Conservation (phyloP, 2,113 vertebrate genomes). For the Mellivora capensis region DNA sequence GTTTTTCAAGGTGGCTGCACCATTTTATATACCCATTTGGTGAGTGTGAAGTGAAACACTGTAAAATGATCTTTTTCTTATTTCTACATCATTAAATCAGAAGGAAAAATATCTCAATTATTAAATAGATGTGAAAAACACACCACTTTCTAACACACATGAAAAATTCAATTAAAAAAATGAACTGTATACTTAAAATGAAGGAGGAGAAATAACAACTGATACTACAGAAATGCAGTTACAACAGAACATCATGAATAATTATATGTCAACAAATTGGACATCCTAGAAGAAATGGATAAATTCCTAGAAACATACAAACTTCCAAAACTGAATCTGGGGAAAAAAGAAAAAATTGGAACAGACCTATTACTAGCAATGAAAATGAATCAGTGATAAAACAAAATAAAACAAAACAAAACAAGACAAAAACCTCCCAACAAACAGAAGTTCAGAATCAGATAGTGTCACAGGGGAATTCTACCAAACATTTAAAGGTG, state of each 20-base stretch:
- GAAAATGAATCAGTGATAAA: neutral
- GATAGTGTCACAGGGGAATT: neutral
- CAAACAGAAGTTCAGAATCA: neutral
- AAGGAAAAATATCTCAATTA: neutral
- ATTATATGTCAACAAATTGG: neutral
- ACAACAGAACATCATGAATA: neutral
- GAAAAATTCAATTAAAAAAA: neutral
- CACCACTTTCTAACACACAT: neutral
- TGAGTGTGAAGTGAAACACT: neutral
- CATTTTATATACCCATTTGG: neutral
- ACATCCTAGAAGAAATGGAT: neutral
- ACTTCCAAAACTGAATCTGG: neutral
- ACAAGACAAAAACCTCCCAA: neutral
- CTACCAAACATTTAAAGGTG: neutral
- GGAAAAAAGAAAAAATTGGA: neutral
- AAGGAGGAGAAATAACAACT: neutral
- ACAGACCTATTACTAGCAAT: neutral
- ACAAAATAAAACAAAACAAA: neutral
- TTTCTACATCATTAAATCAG: neutral
- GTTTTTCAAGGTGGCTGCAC: neutral
- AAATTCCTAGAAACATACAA: neutral
- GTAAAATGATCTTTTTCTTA: neutral
- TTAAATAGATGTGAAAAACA: neutral
- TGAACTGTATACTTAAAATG: neutral
- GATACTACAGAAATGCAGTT: neutral